Percentiles rank a stretch among this genome's conserved stretches.
These are phyloP conservation scores for Glossophaga mutica DNA, from an alignment of 2,797 vertebrate species.

Conservation along the genomic window DNA sequence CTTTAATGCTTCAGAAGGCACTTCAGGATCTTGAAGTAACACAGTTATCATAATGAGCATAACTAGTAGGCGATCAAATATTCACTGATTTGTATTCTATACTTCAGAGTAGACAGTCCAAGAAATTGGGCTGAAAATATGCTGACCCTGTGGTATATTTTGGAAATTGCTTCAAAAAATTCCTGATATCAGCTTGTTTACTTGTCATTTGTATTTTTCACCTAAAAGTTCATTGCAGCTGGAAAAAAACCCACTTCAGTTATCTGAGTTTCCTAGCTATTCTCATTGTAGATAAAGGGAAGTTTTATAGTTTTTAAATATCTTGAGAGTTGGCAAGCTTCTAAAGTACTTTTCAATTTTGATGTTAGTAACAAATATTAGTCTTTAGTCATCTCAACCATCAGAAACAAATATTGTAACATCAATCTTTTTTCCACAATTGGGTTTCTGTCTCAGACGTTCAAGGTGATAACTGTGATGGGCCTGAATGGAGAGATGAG, in stretches of 20 bases:
- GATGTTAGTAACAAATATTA: not conserved
- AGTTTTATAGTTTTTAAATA: conserved; percentile 28
- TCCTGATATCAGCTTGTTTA: conserved; percentile 33
- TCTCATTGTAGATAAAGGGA: not conserved
- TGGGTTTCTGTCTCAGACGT: not conserved
- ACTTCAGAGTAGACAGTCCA: conserved; percentile 8
- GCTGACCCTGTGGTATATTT: conserved; percentile 35
- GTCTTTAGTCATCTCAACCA: conserved; percentile 1
- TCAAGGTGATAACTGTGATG: not conserved
- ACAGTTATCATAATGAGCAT: conserved; percentile 10
- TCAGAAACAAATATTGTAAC: not conserved
- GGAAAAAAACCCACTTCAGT: not conserved
- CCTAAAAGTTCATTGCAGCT: conserved; percentile 14
- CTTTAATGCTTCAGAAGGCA: conserved; percentile 27
- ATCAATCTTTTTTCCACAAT: not conserved
- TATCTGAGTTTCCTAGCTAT: conserved; percentile 7
- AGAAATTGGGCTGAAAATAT: conserved; percentile 29
- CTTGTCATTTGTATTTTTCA: conserved; percentile 46
- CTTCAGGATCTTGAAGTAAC: conserved; percentile 25
- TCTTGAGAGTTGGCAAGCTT: not conserved
- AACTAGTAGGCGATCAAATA: conserved; percentile 17
- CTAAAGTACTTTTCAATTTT: conserved; percentile 27
- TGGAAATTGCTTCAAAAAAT: conserved; percentile 40
- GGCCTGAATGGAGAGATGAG: not conserved
- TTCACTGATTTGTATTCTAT: conserved; percentile 21